Evolutionary conservation across 2,888 invertebrate species (phyloP).

Genomic region (Oegoconia quadripuncta): DNA sequence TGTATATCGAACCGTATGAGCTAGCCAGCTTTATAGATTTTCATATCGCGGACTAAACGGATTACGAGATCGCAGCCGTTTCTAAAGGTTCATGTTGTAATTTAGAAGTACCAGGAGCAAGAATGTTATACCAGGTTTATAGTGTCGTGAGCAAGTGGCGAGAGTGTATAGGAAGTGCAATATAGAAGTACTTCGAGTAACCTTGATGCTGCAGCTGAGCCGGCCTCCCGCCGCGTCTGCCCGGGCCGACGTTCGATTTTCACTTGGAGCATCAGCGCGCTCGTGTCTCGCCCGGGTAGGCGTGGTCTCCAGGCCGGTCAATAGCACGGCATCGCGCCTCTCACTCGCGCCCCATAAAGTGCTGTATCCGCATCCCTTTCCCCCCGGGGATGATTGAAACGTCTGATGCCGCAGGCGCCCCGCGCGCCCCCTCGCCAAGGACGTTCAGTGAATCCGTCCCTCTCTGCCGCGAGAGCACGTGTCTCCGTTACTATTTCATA

Average conservation of each 20-base stretch:
- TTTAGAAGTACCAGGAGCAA: not conserved
- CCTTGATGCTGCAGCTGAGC: constrained; percentile 67
- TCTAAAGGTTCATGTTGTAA: not conserved
- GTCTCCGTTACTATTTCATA: constrained; percentile 75
- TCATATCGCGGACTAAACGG: constrained; percentile 22
- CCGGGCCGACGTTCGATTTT: constrained; percentile 77
- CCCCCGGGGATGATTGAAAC: constrained; percentile 77
- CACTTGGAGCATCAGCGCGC: constrained; percentile 73
- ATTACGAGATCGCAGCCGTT: constrained; percentile 6
- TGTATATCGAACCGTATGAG: constrained; percentile 59
- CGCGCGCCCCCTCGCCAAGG: constrained; percentile 75
- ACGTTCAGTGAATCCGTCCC: constrained; percentile 80
- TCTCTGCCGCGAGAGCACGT: constrained; percentile 78
- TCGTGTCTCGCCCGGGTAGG: constrained; percentile 76
- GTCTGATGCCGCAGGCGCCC: constrained; percentile 79
- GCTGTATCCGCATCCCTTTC: constrained; percentile 47
- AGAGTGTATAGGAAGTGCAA: constrained; percentile 9
- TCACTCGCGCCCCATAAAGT: constrained; percentile 42
- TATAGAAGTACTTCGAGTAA: constrained; percentile 35
- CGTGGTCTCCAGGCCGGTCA: constrained; percentile 77
- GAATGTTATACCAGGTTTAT: not conserved
- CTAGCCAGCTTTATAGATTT: constrained; percentile 56
- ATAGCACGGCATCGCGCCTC: constrained; percentile 69
- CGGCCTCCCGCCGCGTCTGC: constrained; percentile 62
- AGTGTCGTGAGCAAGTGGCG: not conserved